A percentile compares a stretch with the other conserved stretches of the same genome.
Evolutionary conservation across 2,797 vertebrate genomes (phyloP).

Genomic region (Microcaecilia unicolor): DNA sequence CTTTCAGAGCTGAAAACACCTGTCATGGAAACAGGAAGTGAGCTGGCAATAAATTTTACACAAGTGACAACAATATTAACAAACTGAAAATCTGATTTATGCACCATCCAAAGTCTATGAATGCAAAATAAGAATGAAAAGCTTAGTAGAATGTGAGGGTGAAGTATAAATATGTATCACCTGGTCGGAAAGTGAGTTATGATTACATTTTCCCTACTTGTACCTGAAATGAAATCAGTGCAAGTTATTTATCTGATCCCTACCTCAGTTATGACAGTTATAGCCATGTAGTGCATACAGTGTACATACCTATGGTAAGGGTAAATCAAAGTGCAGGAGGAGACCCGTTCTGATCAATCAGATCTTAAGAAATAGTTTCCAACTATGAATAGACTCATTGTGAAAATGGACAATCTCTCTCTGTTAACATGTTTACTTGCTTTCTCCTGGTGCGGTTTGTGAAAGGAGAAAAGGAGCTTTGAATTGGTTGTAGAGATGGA

Average conservation of each 20-base stretch:
- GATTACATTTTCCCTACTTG: slow-evolving; percentile 54
- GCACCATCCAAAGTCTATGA: slow-evolving; percentile 21
- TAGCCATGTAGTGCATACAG: slow-evolving; percentile 15
- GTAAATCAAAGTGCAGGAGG: slow-evolving; percentile 47
- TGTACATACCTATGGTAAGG: slow-evolving; percentile 35
- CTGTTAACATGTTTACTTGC: too few relatives aligned
- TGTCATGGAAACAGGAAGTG: slow-evolving; percentile 27
- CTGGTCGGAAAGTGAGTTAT: slow-evolving; percentile 53
- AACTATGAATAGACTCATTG: slow-evolving; percentile 13
- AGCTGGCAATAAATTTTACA: slow-evolving; percentile 33
- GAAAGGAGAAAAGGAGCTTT: too few relatives aligned
- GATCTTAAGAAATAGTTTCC: slow-evolving; percentile 38
- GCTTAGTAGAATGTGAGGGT: slow-evolving; percentile 29
- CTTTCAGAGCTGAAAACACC: slow-evolving; percentile 29
- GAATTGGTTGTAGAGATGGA: too few relatives aligned
- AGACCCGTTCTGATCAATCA: slow-evolving; percentile 52
- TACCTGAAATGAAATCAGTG: slow-evolving; percentile 53
- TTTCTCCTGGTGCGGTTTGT: too few relatives aligned
- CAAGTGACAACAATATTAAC: slow-evolving; percentile 55
- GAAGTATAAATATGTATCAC: slow-evolving; percentile 55
- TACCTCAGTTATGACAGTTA: slow-evolving; percentile 48
- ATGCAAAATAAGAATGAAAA: slow-evolving; percentile 37
- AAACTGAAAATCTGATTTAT: slow-evolving; percentile 50
- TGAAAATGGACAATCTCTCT: slow-evolving; percentile 27
- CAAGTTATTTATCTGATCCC: slow-evolving; percentile 55